Evolutionary conservation across 2,888 invertebrate genomes (phyloP), one percentile per base, ranked within the genome.

Genomic region (Charanyca ferruginea): DNA sequence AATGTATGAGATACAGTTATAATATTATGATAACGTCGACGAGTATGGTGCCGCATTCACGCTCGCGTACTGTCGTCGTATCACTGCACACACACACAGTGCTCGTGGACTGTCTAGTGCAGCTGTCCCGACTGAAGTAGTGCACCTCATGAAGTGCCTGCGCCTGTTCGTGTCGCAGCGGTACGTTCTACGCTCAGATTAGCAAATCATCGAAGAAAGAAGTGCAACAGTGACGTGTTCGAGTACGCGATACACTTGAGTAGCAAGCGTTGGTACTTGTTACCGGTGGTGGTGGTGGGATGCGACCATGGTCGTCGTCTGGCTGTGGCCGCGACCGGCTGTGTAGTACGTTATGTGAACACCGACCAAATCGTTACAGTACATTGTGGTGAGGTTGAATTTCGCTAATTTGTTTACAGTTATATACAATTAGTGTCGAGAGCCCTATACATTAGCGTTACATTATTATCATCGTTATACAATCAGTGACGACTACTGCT

Each of bases 1-100:
- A 84, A 69, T 51, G 9, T 72, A 81, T 73, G 64, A 67, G 77
- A 76, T 55, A 72, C 72, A 70, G 62, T 68, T 66, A 69, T 28
- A 52, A n/a, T n/a, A n/a, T n/a, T 55, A 61, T 68, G 13, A 53
- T 54, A 53, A 48, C 13, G 55, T 65, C 51, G 58, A 61, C 64
- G 58, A 47, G 51, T 22, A 48, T 44, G 60, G 44, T 4, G 58
- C 32, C 25, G 45, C n/a, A 53, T 42, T 28, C n/a, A n/a, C 51
- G 11, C 22, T 3, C 18, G 9, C 20, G 11, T n/a, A 7, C 44
- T n/a, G n/a, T n/a, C n/a, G n/a, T n/a, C n/a, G n/a, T n/a, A n/a
- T n/a, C n/a, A n/a, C n/a, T n/a, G 28, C 38, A 52, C 42, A 49
- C 22, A 16, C 59, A 28, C 32, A 44, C 8, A 42, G 13, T 48